Evolutionary conservation across 1,140 invertebrate genomes (phyloP).

Genomic region (Ceratitis capitata): DNA sequence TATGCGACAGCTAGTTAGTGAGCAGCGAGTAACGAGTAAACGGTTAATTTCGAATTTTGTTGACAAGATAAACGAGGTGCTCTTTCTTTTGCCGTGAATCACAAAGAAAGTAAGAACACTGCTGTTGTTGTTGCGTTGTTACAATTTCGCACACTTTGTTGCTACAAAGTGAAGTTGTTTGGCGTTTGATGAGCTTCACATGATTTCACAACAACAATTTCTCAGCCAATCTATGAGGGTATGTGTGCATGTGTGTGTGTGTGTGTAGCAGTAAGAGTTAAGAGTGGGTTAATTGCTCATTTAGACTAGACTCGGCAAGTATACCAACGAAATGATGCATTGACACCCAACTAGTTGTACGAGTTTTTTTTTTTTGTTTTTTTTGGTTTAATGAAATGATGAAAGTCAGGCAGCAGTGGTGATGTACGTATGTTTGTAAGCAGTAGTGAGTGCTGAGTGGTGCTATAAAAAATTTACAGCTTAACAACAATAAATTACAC

Average conservation of each 20-base stretch:
- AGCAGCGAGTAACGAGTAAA: background rate
- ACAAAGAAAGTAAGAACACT: background rate
- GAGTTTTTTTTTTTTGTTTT: background rate
- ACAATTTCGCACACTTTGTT: background rate
- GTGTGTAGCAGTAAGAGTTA: no score
- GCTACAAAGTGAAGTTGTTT: background rate
- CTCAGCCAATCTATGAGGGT: no score
- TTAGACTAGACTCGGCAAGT: no score
- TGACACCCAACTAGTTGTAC: background rate
- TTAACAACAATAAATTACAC: background rate
- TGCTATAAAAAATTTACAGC: background rate
- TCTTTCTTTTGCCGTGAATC: background rate
- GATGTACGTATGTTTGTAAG: background rate
- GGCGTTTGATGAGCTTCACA: background rate
- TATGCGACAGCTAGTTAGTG: background rate
- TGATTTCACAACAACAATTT: background rate
- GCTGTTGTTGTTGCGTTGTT: background rate
- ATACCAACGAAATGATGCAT: no score
- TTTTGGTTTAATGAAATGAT: background rate
- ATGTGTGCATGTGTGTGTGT: no score
- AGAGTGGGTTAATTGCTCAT: background rate
- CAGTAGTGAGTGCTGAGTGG: background rate
- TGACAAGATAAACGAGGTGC: background rate
- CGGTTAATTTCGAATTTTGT: background rate
- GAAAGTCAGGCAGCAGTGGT: background rate